Evolutionary conservation across 2,888 invertebrate species (phyloP).

Genomic region (Thymelicus lineola): DNA sequence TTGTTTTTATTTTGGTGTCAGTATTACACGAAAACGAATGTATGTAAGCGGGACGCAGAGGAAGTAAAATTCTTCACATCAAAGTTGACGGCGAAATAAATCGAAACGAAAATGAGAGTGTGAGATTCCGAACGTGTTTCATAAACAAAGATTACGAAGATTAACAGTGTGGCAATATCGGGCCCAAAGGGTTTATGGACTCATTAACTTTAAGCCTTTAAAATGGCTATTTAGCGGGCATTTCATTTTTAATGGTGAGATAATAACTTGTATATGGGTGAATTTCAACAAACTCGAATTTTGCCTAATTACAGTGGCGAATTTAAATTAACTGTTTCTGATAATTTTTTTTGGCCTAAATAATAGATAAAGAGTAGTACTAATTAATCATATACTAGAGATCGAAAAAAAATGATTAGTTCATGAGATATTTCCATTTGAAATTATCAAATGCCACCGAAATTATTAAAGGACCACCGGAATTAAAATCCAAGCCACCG

Average conservation of each 20-base stretch:
- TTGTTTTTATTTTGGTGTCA: not conserved
- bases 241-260: conserved; percentile 48
- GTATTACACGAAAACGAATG: conserved; percentile 55
- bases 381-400: too few relatives aligned
- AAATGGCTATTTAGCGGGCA: conserved; percentile 54
- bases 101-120: conserved; percentile 76
- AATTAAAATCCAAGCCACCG: too few relatives aligned
- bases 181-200: conserved; percentile 48
- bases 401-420: too few relatives aligned
- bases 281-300: too few relatives aligned
- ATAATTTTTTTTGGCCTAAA: too few relatives aligned
- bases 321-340: too few relatives aligned
- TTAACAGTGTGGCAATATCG: conserved; percentile 59
- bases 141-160: conserved; percentile 61
- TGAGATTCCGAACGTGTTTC: conserved; percentile 70
- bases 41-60: conserved; percentile 75
- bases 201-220: conserved; percentile 57
- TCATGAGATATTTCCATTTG: too few relatives aligned
- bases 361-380: too few relatives aligned
- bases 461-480: too few relatives aligned
- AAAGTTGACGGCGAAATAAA: conserved; percentile 65
- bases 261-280: conserved; percentile 43
- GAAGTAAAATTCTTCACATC: conserved; percentile 69
- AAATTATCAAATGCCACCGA: too few relatives aligned
- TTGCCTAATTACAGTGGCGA: too few relatives aligned